phyloP scores from a whole-genome alignment of 2,797 vertebrate species.

The Manis pentadactyla region DNA sequence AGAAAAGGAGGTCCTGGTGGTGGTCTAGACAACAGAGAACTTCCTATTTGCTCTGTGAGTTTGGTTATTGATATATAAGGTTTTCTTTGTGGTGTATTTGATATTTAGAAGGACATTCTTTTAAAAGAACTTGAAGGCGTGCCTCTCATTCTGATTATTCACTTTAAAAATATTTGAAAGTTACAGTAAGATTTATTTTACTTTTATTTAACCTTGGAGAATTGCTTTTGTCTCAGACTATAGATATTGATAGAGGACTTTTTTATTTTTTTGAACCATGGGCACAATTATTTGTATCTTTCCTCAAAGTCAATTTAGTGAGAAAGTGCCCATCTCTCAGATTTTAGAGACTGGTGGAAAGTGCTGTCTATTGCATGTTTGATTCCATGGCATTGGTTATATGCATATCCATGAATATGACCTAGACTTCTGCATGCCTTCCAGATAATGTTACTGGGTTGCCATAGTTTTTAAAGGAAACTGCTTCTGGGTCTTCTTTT shows the following conservation, averaged over 20 bases:
- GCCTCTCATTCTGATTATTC: constrained; percentile 30
- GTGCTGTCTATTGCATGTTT: not conserved
- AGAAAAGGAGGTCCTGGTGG: constrained; percentile 58
- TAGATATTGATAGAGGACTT: not conserved
- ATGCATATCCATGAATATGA: not conserved
- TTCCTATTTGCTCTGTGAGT: constrained; percentile 71
- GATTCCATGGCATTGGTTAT: not conserved
- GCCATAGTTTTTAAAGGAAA: constrained; percentile 19
- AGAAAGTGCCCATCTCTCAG: constrained; percentile 40
- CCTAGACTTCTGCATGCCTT: not conserved
- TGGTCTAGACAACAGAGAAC: constrained; percentile 59
- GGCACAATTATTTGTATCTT: constrained; percentile 2
- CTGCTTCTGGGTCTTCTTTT: constrained; percentile 34
- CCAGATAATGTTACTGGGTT: not conserved
- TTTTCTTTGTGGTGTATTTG: constrained; percentile 74
- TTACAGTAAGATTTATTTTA: constrained; percentile 25
- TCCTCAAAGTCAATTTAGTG: constrained; percentile 1
- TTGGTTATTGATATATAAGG: constrained; percentile 67
- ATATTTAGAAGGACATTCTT: constrained; percentile 56
- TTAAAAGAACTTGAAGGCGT: constrained; percentile 65
- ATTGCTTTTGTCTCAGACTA: constrained; percentile 32
- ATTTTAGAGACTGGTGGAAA: not conserved
- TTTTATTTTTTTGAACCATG: not conserved
- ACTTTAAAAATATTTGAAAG: constrained; percentile 56
- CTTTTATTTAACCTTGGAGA: constrained; percentile 35